phyloP scores from a whole-genome alignment of 2,797 vertebrate genomes.

The Pampus argenteus region DNA sequence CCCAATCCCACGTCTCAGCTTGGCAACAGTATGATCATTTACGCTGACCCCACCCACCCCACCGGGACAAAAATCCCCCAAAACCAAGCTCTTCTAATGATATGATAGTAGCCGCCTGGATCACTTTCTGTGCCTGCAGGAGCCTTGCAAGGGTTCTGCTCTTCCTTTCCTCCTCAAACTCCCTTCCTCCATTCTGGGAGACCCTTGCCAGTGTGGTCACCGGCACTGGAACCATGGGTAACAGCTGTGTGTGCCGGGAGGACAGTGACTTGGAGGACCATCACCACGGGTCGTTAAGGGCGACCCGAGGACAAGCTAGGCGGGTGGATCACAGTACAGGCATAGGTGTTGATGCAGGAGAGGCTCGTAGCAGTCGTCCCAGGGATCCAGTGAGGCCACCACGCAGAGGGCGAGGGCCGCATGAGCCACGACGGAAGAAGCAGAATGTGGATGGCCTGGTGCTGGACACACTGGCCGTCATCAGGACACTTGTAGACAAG shows the following conservation, averaged over 20 bases:
- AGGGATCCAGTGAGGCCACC: constrained; percentile 96
- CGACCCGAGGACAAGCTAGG: constrained; percentile 82
- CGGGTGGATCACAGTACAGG: constrained; percentile 84
- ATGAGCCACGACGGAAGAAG: constrained; percentile 97
- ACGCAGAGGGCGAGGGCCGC: constrained; percentile 93
- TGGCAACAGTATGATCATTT: constrained; percentile 80
- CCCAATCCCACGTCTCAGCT: constrained; percentile 31
- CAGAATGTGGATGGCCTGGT: constrained; percentile 97
- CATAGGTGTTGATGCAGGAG: constrained; percentile 72
- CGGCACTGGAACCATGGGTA: constrained; percentile 91
- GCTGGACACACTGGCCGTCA: constrained; percentile 97
- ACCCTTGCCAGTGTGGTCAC: constrained; percentile 72
- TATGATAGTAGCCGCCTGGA: constrained; percentile 99
- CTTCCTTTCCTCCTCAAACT: constrained; percentile 83
- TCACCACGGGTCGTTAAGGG: constrained; percentile 76
- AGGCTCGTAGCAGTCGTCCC: constrained; percentile 89
- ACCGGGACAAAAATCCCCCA: constrained; percentile 79
- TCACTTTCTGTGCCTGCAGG: constrained; percentile 97
- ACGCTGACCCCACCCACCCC: constrained; percentile 70
- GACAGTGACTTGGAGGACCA: constrained; percentile 95
- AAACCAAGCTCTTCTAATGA: constrained; percentile 92
- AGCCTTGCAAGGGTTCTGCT: constrained; percentile 94
- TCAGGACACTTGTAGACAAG: constrained; percentile 99
- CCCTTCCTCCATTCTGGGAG: constrained; percentile 82
- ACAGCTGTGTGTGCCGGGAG: constrained; percentile 96